Base-by-base conservation (phyloP, 2,888 invertebrate genomes). In the Glaucopsyche alexis region DNA sequence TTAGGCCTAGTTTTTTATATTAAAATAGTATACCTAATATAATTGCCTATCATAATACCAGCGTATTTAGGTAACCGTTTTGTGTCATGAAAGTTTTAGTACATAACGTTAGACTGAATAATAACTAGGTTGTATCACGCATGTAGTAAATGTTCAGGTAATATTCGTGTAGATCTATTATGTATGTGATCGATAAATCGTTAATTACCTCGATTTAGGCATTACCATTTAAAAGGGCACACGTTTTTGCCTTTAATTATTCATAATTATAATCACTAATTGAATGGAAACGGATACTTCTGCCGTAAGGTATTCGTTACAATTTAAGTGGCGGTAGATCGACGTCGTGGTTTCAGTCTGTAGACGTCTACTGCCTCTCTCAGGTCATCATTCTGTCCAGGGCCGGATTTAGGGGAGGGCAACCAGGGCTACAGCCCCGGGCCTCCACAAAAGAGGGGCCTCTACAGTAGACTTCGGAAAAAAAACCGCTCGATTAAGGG, bases 241-340 rank as follows among this genome's bases (percentile, higher is more conserved):
- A 7, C 14, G 47, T 29, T 5, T 67, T 47, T 19, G 19, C 4
- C 47, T 16, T 49, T 14, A 49, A 69, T 47, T 69, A 69, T 69
- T 69, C 69, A 69, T 7, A 49, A 29, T 69, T 49, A 69, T 7
- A 49, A 29, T 19, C 69, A 69, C 11, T 69, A 47, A 69, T 69
- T 69, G 47, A 19, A 13, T 8, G 11, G 14, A 19, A 66, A 45
- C n/a, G 11, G 6, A 42, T 66, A 55, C 52, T 19, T 55, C 16
- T 55, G 4, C 16, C 60, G 29, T 60, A 60, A 11, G 60, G 50
- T 52, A 19, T 42, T 42, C 7, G 42, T 42, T 42, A 42, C 7
- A 2, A 7, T 16, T n/a, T 52, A 16, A 16, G n/a, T 16, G 2
- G n/a, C n/a, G 2, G 16, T 16, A 52, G 52, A 55, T 19, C 16